A percentile compares a stretch with the other conserved stretches of the same genome.
Conservation (phyloP, 2,113 vertebrate species). For the Chinchilla lanigera region DNA sequence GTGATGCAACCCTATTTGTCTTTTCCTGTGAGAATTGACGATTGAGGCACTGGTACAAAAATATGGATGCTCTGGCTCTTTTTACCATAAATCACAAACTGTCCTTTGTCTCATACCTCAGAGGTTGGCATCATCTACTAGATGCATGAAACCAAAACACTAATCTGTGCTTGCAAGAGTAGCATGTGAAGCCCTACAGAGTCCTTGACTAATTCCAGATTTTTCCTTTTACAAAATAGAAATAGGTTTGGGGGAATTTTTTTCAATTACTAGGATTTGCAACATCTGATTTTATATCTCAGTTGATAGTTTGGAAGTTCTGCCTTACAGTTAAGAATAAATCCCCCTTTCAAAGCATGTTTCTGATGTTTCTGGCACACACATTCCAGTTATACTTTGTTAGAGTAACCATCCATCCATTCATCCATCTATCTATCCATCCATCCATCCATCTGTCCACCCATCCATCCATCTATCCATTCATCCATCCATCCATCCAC, state of each 20-base stretch:
- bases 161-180: neutral
- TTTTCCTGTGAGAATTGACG: neutral
- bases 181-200: neutral
- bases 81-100: neutral
- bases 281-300: neutral
- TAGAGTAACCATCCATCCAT: neutral
- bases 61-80: neutral
- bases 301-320: neutral
- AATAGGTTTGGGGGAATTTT: neutral
- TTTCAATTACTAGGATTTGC: neutral
- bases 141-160: neutral
- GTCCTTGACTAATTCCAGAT: neutral
- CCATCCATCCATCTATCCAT: neutral
- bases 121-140: neutral
- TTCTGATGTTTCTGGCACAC: neutral
- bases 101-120: neutral
- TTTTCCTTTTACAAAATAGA: neutral
- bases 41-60: neutral
- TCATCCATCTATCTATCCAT: neutral
- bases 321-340: neutral
- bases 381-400: conserved; percentile 19
- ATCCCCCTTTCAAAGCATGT: neutral
- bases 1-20: neutral
- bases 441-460: too few species aligned
- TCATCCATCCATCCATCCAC: neutral